Evolutionary conservation across 2,113 vertebrate genomes (phyloP), one percentile per base, ranked within the genome.

Genomic region (Tupaia chinensis): DNA sequence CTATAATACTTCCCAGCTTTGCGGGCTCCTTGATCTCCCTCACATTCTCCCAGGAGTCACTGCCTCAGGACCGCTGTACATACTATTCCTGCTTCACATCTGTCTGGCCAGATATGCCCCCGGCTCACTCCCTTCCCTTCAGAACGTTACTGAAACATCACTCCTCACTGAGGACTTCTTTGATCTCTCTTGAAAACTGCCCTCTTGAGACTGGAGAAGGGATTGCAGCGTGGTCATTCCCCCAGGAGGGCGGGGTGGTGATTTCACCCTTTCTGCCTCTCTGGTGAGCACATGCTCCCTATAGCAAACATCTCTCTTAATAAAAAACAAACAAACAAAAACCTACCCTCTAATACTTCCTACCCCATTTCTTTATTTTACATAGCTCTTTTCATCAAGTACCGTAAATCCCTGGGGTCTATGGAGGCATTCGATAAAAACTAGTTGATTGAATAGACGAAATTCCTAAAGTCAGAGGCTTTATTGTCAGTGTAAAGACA

Each of bases 61-160:
- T 85, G 83, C 27, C 44, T 83, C n/a, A 22, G 12, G 11, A 25
- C 34, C 44, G 84, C 8, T 72, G 70, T 29, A 84, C 15, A 63
- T 65, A 13, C 27, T 69, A 79, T 54, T 80, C 72, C 87, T 90
- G 74, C 29, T 93, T 79, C 82, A 91, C 91, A 89, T 61, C 56
- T 81, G 2, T 76, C 77, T 25, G 93, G 13, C 44, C 53, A 84
- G 11, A 68, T 77, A 63, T 22, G 61, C 12, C 11, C 34, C 22
- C 1, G 34, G 22, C 7, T 70, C 63, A 65, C 4, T 53, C 14
- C 27, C 25, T 87, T 32, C n/a, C 5, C 34, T 83, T 80, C 54
- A 63, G 14, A 16, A 79, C 60, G 92, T 76, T 85, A 34, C 15
- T 89, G 61, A 86, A 80, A 60, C 7, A 54, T 85, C n/a, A 60